Base-by-base conservation (phyloP, 2,797 vertebrate species). In the Tarsius wallacei region DNA sequence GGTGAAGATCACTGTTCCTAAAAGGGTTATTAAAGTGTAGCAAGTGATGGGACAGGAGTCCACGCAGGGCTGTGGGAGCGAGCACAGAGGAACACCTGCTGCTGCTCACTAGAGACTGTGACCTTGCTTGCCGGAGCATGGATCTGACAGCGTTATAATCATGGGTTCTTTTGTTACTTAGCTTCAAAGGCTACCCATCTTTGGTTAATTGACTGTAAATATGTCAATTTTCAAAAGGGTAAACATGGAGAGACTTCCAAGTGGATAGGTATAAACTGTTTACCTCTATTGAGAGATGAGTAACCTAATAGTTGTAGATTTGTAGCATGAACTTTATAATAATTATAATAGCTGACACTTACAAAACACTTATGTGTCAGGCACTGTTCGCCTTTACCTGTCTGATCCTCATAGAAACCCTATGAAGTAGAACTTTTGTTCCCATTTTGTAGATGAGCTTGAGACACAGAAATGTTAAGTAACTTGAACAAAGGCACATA, bases 401-500 rank as follows among this genome's bases (percentile, higher is more conserved):
- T 42, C 85, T 81, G 55, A 74, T 84, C 59, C 81, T 77, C 6
- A 14, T n/a, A 47, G 31, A 19, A 76, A 73, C 9, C 22, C 11
- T 33, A 21, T 76, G 55, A 91, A 53, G n/a, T 51, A 53, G 12
- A 89, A 8, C 19, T n/a, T 36, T 66, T 24, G 21, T 71, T 42
- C 14, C 31, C 17, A 31, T 76, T 82, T 93, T 86, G 7, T 55
- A 55, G 76, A 94, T 74, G 77, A 95, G 76, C 26, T 42, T 84
- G 76, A 94, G 76, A 82, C 22, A n/a, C 12, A 53, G 84, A 91
- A 82, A 74, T 51, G 15, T 84, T 94, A 74, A 88, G 68, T 70
- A 90, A 77, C 51, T 47, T 55, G n/a, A 81, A 26, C 66, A 92
- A 28, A 63, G 47, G 57, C 10, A 22, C 24, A 51, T n/a, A 59